A percentile compares a stretch with the other conserved stretches of the same genome.
These are phyloP conservation scores for Stegana nigrithorax DNA, from an alignment of 2,888 invertebrate species.

Conservation along the genomic window DNA sequence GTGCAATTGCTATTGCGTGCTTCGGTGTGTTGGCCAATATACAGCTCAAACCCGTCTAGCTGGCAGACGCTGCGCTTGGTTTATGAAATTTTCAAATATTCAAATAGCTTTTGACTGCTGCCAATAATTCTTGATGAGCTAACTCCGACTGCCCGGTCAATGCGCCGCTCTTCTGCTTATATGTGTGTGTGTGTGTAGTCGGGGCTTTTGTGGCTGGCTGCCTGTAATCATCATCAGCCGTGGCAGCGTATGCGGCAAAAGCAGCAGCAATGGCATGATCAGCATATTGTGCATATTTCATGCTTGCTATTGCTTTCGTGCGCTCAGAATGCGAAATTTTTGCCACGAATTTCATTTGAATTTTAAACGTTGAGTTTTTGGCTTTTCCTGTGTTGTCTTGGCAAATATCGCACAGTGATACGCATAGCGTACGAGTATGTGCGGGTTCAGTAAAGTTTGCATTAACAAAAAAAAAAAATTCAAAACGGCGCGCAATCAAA, in stretches of 20 bases:
- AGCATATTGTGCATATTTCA: slow-evolving; percentile 6
- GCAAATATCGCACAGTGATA: no score
- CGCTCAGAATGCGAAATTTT: neutral
- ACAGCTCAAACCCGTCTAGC: no score
- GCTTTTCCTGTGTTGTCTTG: neutral
- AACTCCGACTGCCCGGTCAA: neutral
- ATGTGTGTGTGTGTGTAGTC: no score
- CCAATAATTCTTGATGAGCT: slow-evolving; percentile 10
- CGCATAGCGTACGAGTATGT: no score
- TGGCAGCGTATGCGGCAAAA: neutral
- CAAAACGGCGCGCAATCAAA: no score
- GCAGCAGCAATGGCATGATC: neutral
- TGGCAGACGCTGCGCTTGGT: neutral
- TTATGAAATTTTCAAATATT: neutral
- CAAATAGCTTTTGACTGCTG: neutral
- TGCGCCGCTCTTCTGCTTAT: no score
- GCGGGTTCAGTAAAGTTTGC: no score
- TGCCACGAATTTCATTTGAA: slow-evolving; percentile 13
- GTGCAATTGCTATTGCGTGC: no score
- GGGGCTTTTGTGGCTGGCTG: no score
- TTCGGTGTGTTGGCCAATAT: no score
- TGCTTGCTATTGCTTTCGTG: neutral
- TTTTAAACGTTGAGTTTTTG: neutral
- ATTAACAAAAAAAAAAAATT: no score
- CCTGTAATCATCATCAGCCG: neutral